Conservation (phyloP, 2,113 vertebrate genomes). For the Anseranas semipalmata region DNA sequence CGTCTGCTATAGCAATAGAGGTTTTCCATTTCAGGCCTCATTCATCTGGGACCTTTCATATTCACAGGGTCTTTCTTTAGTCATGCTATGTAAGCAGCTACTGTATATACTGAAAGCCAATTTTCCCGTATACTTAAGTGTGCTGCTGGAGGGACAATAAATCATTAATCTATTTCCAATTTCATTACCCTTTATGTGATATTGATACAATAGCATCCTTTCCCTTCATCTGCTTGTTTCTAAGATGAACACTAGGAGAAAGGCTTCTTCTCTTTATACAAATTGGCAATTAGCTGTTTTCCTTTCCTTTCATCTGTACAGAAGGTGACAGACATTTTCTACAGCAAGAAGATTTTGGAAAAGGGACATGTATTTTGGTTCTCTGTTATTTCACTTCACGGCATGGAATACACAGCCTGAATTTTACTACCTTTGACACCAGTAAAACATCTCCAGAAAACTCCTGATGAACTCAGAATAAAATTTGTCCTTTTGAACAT, state of each 20-base stretch:
- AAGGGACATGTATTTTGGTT: not conserved
- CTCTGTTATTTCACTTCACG: not conserved
- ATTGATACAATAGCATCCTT: slow-evolving; percentile 46
- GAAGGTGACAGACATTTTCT: not conserved
- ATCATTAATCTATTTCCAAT: slow-evolving; percentile 71
- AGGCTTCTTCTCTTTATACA: not conserved
- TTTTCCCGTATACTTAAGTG: slow-evolving; percentile 48
- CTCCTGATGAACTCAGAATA: not conserved
- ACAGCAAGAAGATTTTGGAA: not conserved
- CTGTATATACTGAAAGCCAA: slow-evolving; percentile 45
- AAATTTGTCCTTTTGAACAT: not conserved
- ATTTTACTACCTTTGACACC: not conserved
- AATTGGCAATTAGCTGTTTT: slow-evolving; percentile 23
- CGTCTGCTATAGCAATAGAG: not conserved
- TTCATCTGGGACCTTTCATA: slow-evolving; percentile 44
- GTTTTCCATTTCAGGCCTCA: slow-evolving; percentile 64
- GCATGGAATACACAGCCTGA: not conserved
- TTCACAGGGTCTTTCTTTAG: slow-evolving; percentile 56
- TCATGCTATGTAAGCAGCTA: slow-evolving; percentile 66
- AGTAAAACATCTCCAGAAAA: not conserved
- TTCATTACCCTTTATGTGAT: slow-evolving; percentile 66
- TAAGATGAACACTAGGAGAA: slow-evolving; percentile 42
- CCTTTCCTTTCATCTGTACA: slow-evolving; percentile 19
- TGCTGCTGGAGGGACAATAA: slow-evolving; percentile 56
- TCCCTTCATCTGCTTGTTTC: slow-evolving; percentile 35